Base-by-base conservation (phyloP, 1,140 invertebrate genomes). In the Euwallacea similis region DNA sequence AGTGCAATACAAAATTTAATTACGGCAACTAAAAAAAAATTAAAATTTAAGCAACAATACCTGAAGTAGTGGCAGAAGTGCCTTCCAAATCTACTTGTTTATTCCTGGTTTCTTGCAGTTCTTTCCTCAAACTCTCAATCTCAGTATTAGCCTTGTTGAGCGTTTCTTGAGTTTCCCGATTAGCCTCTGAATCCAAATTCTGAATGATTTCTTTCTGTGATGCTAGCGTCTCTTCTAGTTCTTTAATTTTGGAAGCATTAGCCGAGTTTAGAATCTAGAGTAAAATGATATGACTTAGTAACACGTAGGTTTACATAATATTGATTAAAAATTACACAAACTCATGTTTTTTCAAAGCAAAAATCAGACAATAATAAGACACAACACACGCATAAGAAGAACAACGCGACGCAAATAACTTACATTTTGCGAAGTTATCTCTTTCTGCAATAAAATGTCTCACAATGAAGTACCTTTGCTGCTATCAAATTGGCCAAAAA, bases 141-240 rank as follows among this genome's bases (percentile, higher is more conserved):
- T 85, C 81, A 44, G 80, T 80, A 54, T 82, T 79, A 66, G 84
- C 73, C 71, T 81, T 82, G 0, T 82, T 73, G 11, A 87, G 76
- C 74, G 83, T 82, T 76, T 87, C 86, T 77, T 88, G 86, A 58
- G 86, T 86, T n/a, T 86, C 74, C 72, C 84, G 85, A 47, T 81
- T 83, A n/a, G 80, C 82, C 53, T 86, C 85, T 63, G 76, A 75
- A 78, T 88, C 86, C 0, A 85, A 74, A 46, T 82, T 80, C 75
- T 86, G 83, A 7, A 81, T 72, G 69, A 83, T 80, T 65, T 83
- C 81, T 44, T 81, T 76, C 74, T 87, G 85, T 56, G 83, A 81
- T 3, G 78, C 72, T 7, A 88, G 74, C 66, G 82, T 73, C 59
- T 82, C 80, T 74, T 89, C 83, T n/a, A 88, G 74, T 71, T 87